A percentile compares a stretch with the other conserved stretches of the same genome.
Evolutionary conservation across 53 echinoderm and acorn worm species (phyloP).

Genomic region (Patiria pectinifera): DNA sequence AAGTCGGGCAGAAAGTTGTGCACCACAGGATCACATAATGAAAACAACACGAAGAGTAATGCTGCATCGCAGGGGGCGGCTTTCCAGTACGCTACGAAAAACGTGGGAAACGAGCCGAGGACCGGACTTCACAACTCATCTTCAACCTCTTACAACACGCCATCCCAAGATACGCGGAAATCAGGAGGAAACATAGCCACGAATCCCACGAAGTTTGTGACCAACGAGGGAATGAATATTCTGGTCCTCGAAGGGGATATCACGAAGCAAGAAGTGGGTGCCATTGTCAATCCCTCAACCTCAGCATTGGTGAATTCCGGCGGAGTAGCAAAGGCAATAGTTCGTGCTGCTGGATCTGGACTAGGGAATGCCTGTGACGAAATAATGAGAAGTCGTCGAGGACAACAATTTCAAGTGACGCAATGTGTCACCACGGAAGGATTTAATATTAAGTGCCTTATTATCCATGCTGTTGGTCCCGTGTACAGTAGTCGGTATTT

Average conservation of each 20-base stretch:
- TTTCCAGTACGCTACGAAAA: not conserved
- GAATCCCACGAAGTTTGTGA: slow-evolving; percentile 20
- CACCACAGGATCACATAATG: not conserved
- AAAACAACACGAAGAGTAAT: not conserved
- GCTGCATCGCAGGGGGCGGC: not conserved
- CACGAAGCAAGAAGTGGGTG: slow-evolving; percentile 38
- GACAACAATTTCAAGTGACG: not conserved
- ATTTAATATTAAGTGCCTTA: not conserved
- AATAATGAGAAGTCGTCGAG: not conserved
- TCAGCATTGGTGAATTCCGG: not conserved
- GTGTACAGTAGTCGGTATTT: not conserved
- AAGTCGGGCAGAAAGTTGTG: slow-evolving; percentile 23
- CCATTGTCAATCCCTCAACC: slow-evolving; percentile 59
- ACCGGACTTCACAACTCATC: not conserved
- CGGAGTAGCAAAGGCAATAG: slow-evolving; percentile 64
- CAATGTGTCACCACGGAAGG: slow-evolving; percentile 20
- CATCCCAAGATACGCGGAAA: not conserved
- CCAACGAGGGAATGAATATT: slow-evolving; percentile 55
- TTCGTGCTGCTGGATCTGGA: slow-evolving; percentile 36
- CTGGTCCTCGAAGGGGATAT: slow-evolving; percentile 40
- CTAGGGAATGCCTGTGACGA: slow-evolving; percentile 11
- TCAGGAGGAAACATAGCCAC: not conserved
- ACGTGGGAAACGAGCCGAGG: not conserved
- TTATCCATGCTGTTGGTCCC: slow-evolving; percentile 54
- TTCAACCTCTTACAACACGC: not conserved